phyloP scores from a whole-genome alignment of 2,888 invertebrate species.

The Rhagophthalmus giganteus region DNA sequence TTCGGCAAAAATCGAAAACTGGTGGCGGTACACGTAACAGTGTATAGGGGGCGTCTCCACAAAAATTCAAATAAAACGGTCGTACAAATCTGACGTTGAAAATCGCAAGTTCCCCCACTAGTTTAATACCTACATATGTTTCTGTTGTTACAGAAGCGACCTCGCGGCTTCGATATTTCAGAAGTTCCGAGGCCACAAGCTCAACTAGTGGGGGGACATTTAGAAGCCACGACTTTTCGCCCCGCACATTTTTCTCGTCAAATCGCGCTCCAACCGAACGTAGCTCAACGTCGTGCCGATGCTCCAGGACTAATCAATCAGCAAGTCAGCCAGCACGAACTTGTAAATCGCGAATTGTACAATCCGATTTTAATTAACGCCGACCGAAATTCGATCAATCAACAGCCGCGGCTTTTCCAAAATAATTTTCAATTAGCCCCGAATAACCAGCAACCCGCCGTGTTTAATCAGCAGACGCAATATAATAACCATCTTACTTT shows the following conservation, averaged over 20 bases:
- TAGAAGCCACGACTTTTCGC: slow-evolving; percentile 55
- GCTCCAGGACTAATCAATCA: slow-evolving; percentile 23
- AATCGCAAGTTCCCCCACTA: too few species aligned
- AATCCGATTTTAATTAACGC: slow-evolving; percentile 16
- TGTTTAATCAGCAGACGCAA: slow-evolving; percentile 35
- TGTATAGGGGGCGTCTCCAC: too few species aligned
- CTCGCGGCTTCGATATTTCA: slow-evolving; percentile 42
- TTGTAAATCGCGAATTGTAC: slow-evolving; percentile 38
- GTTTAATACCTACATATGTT: slow-evolving; percentile 41
- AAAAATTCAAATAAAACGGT: too few species aligned
- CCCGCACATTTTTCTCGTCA: slow-evolving; percentile 43
- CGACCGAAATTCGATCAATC: slow-evolving; percentile 19
- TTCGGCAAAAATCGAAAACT: too few species aligned
- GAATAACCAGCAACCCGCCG: slow-evolving; percentile 38
- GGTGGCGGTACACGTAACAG: too few species aligned
- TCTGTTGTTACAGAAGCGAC: slow-evolving; percentile 55
- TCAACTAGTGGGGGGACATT: slow-evolving; percentile 49
- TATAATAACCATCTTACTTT: too few species aligned
- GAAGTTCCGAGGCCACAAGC: slow-evolving; percentile 43
- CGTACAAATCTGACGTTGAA: too few species aligned
- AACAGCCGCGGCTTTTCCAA: slow-evolving; percentile 37
- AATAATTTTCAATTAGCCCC: slow-evolving; percentile 33
- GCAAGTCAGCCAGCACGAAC: slow-evolving; percentile 32
- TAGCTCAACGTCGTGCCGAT: slow-evolving; percentile 32
- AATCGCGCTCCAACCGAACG: slow-evolving; percentile 34